Conservation (phyloP, 2,113 vertebrate genomes). For the Laticauda colubrina region DNA sequence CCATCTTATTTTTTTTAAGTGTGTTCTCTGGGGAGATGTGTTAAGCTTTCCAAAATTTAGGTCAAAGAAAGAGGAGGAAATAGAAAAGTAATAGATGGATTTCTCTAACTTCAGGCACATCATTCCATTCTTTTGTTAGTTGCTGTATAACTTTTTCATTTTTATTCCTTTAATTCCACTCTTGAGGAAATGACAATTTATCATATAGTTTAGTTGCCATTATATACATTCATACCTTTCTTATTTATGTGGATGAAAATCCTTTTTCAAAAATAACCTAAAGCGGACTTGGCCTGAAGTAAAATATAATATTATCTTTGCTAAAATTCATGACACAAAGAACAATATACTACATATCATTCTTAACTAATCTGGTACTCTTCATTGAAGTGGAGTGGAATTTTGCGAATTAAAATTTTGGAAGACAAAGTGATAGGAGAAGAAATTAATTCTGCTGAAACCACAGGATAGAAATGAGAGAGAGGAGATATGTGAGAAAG, state of each 20-base stretch:
- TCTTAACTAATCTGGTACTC: not conserved
- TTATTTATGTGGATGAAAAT: not conserved
- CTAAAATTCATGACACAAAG: not conserved
- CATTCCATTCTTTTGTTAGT: slow-evolving; percentile 7
- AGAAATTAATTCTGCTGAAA: not conserved
- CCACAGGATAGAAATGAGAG: not conserved
- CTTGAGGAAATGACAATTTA: not conserved
- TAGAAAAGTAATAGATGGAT: not conserved
- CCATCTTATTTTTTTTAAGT: not conserved
- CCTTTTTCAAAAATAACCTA: slow-evolving; percentile 2
- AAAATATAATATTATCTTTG: slow-evolving; percentile 1
- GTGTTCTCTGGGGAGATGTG: not conserved
- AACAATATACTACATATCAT: not conserved
- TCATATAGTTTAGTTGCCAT: not conserved
- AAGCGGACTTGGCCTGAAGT: not conserved
- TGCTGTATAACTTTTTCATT: not conserved
- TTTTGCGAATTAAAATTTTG: not conserved
- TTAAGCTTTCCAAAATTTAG: not conserved
- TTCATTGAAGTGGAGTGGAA: not conserved
- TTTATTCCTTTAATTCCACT: not conserved
- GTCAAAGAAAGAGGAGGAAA: not conserved
- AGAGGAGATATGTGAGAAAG: not conserved
- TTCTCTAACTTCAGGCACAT: not conserved
- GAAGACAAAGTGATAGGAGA: not conserved
- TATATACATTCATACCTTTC: not conserved